phyloP scores from a whole-genome alignment of 2,797 vertebrate species.

The Taeniopygia guttata region DNA sequence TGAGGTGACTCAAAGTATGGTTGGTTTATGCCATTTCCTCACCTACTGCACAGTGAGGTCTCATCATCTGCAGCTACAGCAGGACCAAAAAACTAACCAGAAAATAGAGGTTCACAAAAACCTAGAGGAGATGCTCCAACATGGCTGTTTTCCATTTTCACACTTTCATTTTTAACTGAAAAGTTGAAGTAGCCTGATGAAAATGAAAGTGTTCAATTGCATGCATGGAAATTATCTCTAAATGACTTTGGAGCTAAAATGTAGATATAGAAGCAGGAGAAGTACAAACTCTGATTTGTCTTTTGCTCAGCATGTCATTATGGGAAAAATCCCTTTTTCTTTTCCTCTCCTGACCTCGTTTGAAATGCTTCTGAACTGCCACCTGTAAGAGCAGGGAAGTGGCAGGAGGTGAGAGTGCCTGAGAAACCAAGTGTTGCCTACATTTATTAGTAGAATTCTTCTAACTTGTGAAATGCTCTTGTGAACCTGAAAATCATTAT shows the following conservation, averaged over 20 bases:
- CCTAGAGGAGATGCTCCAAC: not conserved
- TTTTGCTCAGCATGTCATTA: not conserved
- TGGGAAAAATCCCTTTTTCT: not conserved
- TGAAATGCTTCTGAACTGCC: not conserved
- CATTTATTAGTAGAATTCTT: not conserved
- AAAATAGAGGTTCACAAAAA: not conserved
- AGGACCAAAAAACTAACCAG: not conserved
- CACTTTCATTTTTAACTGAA: not conserved
- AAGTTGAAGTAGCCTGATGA: not conserved
- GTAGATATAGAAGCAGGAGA: not conserved
- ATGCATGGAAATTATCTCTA: not conserved
- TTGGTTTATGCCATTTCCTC: not conserved
- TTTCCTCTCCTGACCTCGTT: not conserved
- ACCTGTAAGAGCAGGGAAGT: not conserved
- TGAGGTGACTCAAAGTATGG: not conserved
- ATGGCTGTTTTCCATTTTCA: not conserved
- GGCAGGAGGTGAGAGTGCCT: not conserved
- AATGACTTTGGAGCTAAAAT: not conserved
- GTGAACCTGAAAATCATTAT: not conserved
- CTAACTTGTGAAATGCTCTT: not conserved
- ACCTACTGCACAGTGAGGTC: not conserved
- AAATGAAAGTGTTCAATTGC: not conserved
- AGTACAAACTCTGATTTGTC: not conserved
- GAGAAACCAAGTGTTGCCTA: not conserved
- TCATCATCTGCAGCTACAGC: not conserved